Percentiles rank a stretch among this genome's conserved stretches.
These are phyloP conservation scores for Odontophorus gujanensis DNA, from an alignment of 2,113 vertebrate species.

Conservation along the genomic window DNA sequence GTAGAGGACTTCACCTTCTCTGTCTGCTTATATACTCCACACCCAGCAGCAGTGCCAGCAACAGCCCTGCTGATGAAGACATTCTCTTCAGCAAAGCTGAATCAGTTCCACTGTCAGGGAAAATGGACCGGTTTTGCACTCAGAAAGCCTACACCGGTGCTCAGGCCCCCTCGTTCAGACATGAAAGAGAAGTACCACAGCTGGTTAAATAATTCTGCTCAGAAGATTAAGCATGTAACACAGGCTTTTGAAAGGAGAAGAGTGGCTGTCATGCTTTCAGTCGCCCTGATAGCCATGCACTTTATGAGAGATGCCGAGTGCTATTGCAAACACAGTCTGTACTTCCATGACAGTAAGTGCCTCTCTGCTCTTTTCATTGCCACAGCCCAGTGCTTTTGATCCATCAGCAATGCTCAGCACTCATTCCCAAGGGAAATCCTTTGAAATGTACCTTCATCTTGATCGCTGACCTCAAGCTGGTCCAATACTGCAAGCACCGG, in stretches of 20 bases:
- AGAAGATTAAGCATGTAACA: constrained; percentile 40
- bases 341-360: constrained; percentile 52
- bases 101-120: constrained; percentile 22
- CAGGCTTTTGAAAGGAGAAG: not conserved
- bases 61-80: not conserved
- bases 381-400: constrained; percentile 65
- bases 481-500: constrained; percentile 18
- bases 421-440: constrained; percentile 73
- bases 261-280: constrained; percentile 33
- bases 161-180: constrained; percentile 29
- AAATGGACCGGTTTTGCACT: not conserved
- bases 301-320: constrained; percentile 40
- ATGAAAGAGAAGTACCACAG: constrained; percentile 64
- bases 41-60: not conserved
- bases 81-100: not conserved
- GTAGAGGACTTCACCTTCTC: not conserved
- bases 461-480: constrained; percentile 71
- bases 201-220: constrained; percentile 60
- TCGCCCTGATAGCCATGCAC: constrained; percentile 38
- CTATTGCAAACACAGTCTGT: constrained; percentile 45
- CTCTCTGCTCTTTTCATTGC: constrained; percentile 43
- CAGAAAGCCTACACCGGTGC: constrained; percentile 42
- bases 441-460: constrained; percentile 80
- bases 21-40: not conserved
- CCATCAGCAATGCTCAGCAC: constrained; percentile 54